phyloP scores from a whole-genome alignment of 2,113 vertebrate species.

The Corythoichthys haematopterus region DNA sequence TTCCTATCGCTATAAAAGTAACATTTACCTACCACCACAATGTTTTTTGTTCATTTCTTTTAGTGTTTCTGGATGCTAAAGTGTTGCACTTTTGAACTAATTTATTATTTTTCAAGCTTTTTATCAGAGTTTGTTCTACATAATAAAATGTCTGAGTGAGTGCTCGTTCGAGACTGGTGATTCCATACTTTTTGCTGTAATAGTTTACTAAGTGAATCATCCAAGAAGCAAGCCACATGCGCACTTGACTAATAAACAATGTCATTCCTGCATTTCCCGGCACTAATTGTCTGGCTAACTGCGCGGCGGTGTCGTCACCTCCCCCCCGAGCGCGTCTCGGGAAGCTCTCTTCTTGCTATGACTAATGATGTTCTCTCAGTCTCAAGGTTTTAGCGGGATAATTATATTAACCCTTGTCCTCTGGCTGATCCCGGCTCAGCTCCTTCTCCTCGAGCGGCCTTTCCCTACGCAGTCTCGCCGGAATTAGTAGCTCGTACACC shows the following conservation, averaged over 20 bases:
- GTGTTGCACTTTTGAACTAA: too few relatives aligned
- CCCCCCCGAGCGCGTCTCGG: conserved; percentile 26
- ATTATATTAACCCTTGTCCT: conserved; percentile 73
- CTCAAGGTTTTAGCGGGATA: conserved; percentile 70
- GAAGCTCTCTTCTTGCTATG: conserved; percentile 45
- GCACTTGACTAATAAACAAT: conserved; percentile 30
- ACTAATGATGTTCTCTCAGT: conserved; percentile 68
- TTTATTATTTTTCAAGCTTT: too few relatives aligned
- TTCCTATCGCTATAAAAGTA: too few relatives aligned
- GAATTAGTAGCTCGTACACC: conserved; percentile 41
- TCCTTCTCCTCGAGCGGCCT: conserved; percentile 48
- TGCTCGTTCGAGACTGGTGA: too few relatives aligned
- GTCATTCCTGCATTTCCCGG: conserved; percentile 17
- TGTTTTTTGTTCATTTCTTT: too few relatives aligned
- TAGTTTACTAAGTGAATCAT: conserved; percentile 11
- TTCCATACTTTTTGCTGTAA: too few relatives aligned
- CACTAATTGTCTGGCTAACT: conserved; percentile 60
- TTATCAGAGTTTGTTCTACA: too few relatives aligned
- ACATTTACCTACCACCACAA: too few relatives aligned
- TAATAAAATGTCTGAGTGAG: too few relatives aligned
- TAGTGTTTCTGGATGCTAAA: too few relatives aligned
- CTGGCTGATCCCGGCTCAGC: conserved; percentile 62
- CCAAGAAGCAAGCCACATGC: background rate
- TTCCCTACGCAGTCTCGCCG: conserved; percentile 24
- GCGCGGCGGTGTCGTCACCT: conserved; percentile 21